Base-by-base conservation (phyloP, 2,797 vertebrate species). In the Xyrichtys novacula region DNA sequence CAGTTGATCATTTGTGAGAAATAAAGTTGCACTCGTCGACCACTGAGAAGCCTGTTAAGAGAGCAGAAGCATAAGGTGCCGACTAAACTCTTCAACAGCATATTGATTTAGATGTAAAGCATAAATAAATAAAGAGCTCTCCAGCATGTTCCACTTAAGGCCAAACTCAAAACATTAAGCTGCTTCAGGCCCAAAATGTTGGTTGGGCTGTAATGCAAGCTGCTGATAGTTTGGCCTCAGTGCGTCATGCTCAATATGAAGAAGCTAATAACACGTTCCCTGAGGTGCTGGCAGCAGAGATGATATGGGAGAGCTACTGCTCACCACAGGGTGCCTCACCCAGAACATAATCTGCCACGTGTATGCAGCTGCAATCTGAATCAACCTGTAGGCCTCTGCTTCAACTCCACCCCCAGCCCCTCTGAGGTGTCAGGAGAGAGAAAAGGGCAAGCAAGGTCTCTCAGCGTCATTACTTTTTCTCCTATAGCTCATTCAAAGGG, bases 271-370 rank as follows among this genome's bases (percentile, higher is more conserved):
- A 68, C 65, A 47, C 59, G 49, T 76, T 78, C 65, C 54, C 49
- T 8, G 20, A 40, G 48, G 67, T 28, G 47, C 44, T 31, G 58
- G 15, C 6, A 28, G 19, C 22, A 32, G 25, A 55, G 48, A 76
- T 62, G 68, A 70, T 63, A 78, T 61, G 54, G 48, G 23, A 50
- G 39, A 47, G 49, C 28, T 20, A 22, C 29, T n/a, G 47, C 40
- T 43, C 23, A 62, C 50, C 34, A 55, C 40, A 29, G 79, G 74
- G 50, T 3, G 36, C 66, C 25, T 58, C 62, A 26, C 16, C 44
- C 63, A 50, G 42, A 67, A 74, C 61, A 65, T 61, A 61, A 76
- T 84, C 67, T 74, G 53, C 34, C 48, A 60, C 63, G 58, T 56
- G 42, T 50, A 64, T 23, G 47, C 38, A 28, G 12, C 47, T 25